Percentiles rank a stretch among this genome's conserved stretches.
Conservation (phyloP, 2,113 vertebrate genomes). For the Pomatorhinus ruficollis region DNA sequence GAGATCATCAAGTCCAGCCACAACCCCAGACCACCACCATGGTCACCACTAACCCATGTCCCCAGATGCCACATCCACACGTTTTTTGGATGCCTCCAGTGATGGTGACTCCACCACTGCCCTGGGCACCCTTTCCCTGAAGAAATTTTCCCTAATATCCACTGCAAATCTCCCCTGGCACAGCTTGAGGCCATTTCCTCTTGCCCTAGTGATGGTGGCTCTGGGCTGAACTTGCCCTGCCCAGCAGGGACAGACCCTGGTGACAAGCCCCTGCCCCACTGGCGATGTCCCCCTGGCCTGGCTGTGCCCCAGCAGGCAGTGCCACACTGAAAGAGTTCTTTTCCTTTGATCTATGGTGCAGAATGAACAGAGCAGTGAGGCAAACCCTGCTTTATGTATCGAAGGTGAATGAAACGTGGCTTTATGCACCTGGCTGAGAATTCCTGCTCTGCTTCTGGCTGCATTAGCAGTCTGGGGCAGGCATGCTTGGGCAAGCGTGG, state of each 20-base stretch:
- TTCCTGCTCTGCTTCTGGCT: background rate
- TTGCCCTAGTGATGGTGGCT: background rate
- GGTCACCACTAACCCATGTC: background rate
- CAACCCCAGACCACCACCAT: background rate
- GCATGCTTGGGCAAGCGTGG: background rate
- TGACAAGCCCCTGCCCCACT: background rate
- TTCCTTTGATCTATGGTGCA: background rate
- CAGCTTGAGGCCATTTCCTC: background rate
- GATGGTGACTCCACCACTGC: background rate
- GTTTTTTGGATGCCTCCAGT: fast-evolving
- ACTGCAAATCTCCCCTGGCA: background rate
- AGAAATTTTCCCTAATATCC: background rate
- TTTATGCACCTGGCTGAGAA: background rate
- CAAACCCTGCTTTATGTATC: background rate
- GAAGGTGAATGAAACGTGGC: background rate
- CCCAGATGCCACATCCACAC: background rate
- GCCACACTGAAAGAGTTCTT: fast-evolving
- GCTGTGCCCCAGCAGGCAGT: background rate
- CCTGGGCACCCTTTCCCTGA: background rate
- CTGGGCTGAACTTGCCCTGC: background rate
- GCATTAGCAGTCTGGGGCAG: fast-evolving
- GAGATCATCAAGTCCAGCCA: background rate
- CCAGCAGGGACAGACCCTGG: background rate
- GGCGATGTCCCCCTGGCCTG: background rate
- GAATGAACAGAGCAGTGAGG: background rate